A percentile compares a stretch with the other conserved stretches of the same genome.
Conservation (phyloP, 2,113 vertebrate species). For the Phrynocephalus versicolor region DNA sequence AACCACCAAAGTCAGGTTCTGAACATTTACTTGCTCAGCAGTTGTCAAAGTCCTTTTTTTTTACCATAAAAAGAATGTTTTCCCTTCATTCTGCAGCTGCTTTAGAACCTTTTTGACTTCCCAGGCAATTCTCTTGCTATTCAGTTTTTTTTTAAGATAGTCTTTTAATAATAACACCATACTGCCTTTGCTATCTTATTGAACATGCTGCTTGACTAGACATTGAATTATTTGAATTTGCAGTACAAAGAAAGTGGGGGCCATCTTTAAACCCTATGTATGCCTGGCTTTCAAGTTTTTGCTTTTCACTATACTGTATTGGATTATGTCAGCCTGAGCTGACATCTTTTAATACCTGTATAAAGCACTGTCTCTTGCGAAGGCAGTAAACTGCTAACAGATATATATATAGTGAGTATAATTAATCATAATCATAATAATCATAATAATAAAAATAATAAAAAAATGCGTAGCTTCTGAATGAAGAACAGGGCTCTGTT, state of each 20-base stretch:
- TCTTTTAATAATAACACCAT: not conserved
- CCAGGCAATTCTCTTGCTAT: not conserved
- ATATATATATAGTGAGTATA: not conserved
- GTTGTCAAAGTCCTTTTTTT: not conserved
- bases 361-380: not conserved
- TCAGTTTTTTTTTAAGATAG: not conserved
- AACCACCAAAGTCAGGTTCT: not conserved
- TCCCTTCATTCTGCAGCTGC: not conserved
- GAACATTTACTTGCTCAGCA: not conserved
- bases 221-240: not conserved
- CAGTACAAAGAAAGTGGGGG: not conserved
- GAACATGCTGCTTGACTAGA: not conserved
- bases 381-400: not conserved
- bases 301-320: not conserved
- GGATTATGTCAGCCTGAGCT: not conserved
- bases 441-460: not conserved
- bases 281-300: conserved; percentile 5
- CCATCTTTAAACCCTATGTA: not conserved
- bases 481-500: not conserved
- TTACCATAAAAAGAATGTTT: not conserved
- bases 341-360: conserved; percentile 7
- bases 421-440: not conserved
- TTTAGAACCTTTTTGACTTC: not conserved
- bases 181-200: not conserved
- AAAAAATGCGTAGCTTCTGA: not conserved